Conservation (phyloP, 1,140 invertebrate species). For the Neuroterus valhalla region DNA sequence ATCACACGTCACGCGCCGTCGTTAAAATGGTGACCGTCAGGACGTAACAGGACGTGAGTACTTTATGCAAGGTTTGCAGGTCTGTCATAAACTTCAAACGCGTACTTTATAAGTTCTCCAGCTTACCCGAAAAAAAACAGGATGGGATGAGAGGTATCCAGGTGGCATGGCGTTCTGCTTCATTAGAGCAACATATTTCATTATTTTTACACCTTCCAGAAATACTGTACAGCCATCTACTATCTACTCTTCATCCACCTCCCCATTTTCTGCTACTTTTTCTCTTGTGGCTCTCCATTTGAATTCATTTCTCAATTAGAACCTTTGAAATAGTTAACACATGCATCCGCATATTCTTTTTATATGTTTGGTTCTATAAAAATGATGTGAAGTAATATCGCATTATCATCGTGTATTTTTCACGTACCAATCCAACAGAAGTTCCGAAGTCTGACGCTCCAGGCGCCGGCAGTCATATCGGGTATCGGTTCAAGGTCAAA, state of each 20-base stretch:
- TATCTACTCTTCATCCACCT: neutral
- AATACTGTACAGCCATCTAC: neutral
- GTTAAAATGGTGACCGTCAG: neutral
- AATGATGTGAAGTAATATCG: no score
- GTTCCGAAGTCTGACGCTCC: no score
- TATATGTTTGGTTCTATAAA: no score
- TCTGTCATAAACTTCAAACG: slow-evolving; percentile 12
- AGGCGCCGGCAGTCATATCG: no score
- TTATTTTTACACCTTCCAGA: slow-evolving; percentile 12
- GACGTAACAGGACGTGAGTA: neutral
- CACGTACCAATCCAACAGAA: no score
- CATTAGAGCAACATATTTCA: slow-evolving; percentile 20
- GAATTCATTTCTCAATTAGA: no score
- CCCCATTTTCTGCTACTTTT: neutral
- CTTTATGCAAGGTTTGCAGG: neutral
- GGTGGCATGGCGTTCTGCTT: slow-evolving; percentile 4
- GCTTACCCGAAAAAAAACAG: neutral
- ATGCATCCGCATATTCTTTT: no score
- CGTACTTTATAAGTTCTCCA: slow-evolving; percentile 2
- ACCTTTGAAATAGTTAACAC: no score
- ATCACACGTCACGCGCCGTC: neutral
- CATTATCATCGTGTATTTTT: no score
- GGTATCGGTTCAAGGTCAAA: no score
- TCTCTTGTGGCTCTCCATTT: no score
- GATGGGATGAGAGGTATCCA: neutral